Conservation (phyloP, 2,888 invertebrate species). For the Sphinx pinastri region DNA sequence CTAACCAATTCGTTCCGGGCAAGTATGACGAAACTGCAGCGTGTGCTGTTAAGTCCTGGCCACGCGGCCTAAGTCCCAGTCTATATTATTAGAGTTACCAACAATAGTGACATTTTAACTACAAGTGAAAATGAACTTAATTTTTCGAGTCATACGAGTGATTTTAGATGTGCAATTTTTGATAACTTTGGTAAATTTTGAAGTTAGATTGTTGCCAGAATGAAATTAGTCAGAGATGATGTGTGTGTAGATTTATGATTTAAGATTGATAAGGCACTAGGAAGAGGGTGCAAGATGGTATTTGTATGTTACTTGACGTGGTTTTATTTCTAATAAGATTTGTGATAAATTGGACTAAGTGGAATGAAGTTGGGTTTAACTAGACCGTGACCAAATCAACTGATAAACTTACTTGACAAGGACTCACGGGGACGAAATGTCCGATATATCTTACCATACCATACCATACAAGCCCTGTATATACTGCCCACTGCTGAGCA, state of each 20-base stretch:
- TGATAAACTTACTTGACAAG: too few species aligned
- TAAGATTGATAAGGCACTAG: constrained; percentile 41
- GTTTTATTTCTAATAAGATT: constrained; percentile 27
- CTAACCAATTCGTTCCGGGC: constrained; percentile 78
- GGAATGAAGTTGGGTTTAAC: background rate
- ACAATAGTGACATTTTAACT: constrained; percentile 26
- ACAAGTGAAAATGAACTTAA: constrained; percentile 39
- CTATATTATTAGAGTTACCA: constrained; percentile 52
- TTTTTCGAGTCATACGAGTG: constrained; percentile 28
- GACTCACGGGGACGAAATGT: too few species aligned
- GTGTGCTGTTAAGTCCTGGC: constrained; percentile 70
- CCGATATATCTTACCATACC: too few species aligned
- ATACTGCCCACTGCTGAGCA: too few species aligned
- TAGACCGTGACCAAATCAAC: background rate
- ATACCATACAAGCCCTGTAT: too few species aligned
- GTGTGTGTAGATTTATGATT: constrained; percentile 61
- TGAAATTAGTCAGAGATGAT: constrained; percentile 58
- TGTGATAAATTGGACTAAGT: constrained; percentile 31
- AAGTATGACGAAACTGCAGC: constrained; percentile 74
- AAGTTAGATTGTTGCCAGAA: constrained; percentile 41
- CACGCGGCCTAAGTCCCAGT: constrained; percentile 67
- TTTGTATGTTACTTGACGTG: constrained; percentile 16
- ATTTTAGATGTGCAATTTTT: background rate
- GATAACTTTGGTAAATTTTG: constrained; percentile 31
- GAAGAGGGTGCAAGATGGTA: constrained; percentile 19